Percentiles rank a stretch among this genome's conserved stretches.
These are phyloP conservation scores for Hemicrepidius hirtus DNA, from an alignment of 2,888 invertebrate genomes.

Conservation along the genomic window DNA sequence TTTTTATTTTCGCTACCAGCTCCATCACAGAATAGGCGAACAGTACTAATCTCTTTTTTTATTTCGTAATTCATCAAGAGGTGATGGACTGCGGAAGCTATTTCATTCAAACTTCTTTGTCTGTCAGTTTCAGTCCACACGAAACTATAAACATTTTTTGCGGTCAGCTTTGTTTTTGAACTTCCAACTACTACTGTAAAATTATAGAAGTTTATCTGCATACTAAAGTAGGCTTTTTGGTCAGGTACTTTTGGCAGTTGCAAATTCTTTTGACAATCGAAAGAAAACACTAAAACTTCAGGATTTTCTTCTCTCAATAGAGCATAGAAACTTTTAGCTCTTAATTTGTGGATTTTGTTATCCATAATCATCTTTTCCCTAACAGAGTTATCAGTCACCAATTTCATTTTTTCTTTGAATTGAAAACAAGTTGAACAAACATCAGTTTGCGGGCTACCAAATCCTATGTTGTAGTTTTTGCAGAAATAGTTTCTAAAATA, in stretches of 20 bases:
- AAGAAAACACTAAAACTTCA: not conserved
- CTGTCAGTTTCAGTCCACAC: too few relatives aligned
- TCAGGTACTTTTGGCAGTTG: conserved; percentile 9
- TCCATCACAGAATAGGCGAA: too few relatives aligned
- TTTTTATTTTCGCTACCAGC: too few relatives aligned
- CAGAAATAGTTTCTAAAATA: not conserved
- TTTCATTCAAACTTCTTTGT: too few relatives aligned
- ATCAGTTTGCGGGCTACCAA: not conserved
- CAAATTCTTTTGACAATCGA: not conserved
- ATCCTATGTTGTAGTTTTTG: not conserved
- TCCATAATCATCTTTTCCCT: not conserved
- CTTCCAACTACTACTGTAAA: conserved; percentile 7
- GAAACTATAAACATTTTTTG: too few relatives aligned
- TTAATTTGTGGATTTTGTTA: conserved; percentile 1
- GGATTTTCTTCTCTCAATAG: not conserved
- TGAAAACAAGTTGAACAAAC: conserved; percentile 3
- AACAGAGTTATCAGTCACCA: not conserved
- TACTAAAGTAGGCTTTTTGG: not conserved
- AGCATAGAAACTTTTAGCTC: not conserved
- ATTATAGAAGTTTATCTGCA: conserved; percentile 13
- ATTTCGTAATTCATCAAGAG: too few relatives aligned
- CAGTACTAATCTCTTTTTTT: too few relatives aligned
- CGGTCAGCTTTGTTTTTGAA: conserved; percentile 61
- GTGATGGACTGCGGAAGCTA: too few relatives aligned
- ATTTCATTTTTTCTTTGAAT: conserved; percentile 8